phyloP scores from a whole-genome alignment of 2,113 vertebrate genomes.

The Phodopus roborovskii region DNA sequence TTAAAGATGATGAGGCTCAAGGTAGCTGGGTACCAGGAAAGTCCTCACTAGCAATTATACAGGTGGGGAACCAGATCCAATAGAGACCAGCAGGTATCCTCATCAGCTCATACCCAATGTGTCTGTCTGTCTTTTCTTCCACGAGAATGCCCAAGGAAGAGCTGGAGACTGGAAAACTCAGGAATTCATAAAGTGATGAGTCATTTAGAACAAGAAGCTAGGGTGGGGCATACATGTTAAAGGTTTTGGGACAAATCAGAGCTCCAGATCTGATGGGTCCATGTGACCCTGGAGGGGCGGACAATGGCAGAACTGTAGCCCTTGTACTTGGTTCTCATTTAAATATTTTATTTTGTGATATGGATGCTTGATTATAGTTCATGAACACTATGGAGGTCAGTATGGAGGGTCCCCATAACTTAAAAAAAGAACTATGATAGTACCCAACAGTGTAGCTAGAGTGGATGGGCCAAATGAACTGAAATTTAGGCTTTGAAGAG shows the following conservation, averaged over 20 bases:
- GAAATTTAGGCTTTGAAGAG: neutral
- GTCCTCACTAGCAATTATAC: neutral
- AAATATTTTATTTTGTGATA: neutral
- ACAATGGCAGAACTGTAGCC: neutral
- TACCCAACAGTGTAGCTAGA: neutral
- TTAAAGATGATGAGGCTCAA: constrained; percentile 19
- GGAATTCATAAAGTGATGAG: neutral
- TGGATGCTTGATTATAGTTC: neutral
- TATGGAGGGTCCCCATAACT: neutral
- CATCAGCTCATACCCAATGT: neutral
- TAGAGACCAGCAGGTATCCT: neutral
- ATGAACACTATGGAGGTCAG: neutral
- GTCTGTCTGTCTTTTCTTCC: constrained; percentile 44
- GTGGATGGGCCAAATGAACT: neutral
- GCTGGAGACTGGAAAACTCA: neutral
- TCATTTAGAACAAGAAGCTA: neutral
- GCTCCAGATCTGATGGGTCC: neutral
- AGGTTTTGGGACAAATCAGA: neutral
- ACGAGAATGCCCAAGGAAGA: neutral
- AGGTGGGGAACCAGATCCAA: constrained; percentile 3
- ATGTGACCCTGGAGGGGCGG: neutral
- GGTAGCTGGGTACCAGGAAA: constrained; percentile 1
- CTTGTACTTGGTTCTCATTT: neutral
- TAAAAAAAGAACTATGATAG: neutral
- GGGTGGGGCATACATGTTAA: neutral